Conservation (phyloP, 2,113 vertebrate genomes). For the Camelus bactrianus region DNA sequence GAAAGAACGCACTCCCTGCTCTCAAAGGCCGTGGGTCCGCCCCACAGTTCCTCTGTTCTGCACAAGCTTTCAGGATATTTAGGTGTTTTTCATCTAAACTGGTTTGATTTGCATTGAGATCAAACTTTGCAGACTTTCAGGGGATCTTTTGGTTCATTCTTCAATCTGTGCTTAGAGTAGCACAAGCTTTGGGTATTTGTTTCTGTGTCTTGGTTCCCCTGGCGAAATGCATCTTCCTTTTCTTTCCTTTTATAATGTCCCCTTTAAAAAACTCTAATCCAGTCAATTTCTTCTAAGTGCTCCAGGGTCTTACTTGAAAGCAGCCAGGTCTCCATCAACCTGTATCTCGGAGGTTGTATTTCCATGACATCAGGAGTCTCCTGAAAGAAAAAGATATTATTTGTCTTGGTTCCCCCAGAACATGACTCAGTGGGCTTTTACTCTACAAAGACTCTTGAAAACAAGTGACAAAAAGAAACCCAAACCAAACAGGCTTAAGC, state of each 20-base stretch:
- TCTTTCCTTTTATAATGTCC: background rate
- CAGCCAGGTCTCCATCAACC: background rate
- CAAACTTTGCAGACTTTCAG: conserved; percentile 16
- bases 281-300: background rate
- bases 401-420: background rate
- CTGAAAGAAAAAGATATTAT: background rate
- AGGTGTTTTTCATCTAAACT: conserved; percentile 5
- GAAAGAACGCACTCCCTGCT: conserved; percentile 22
- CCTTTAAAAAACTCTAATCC: background rate
- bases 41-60: background rate
- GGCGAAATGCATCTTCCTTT: background rate
- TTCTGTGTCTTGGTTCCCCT: background rate
- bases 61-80: background rate
- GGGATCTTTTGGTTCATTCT: background rate
- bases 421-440: background rate
- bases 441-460: background rate
- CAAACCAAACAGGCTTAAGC: background rate
- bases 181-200: background rate
- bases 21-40: background rate
- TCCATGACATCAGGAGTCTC: background rate
- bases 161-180: background rate
- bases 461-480: background rate
- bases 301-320: background rate
- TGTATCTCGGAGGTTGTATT: background rate
- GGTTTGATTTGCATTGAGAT: background rate